These are phyloP conservation scores for Diarsia dahlii DNA, from an alignment of 2,888 invertebrate species.

Conservation along the genomic window DNA sequence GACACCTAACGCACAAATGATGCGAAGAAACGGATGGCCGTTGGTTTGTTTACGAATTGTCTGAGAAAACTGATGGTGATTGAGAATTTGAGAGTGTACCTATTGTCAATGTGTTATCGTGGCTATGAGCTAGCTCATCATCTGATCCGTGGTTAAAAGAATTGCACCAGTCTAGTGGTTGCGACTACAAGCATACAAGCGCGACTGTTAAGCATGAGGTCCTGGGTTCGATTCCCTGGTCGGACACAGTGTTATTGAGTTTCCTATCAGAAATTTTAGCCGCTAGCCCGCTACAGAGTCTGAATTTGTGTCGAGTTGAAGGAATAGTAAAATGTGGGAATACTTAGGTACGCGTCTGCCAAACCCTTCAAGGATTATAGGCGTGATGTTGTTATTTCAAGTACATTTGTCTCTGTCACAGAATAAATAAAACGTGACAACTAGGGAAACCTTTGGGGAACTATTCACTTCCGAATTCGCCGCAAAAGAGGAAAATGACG, in stretches of 20 bases:
- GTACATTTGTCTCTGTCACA: not conserved
- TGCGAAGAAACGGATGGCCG: conserved; percentile 26
- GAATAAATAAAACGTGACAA: not conserved
- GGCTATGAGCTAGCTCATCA: not conserved
- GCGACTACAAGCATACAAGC: no score
- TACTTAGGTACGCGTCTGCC: no score
- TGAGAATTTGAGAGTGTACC: not conserved
- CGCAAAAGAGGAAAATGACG: not conserved
- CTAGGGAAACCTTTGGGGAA: not conserved
- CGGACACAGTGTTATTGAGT: no score
- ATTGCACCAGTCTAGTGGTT: no score
- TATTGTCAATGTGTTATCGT: not conserved
- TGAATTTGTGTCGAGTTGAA: no score
- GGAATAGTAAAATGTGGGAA: no score
- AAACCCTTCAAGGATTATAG: no score
- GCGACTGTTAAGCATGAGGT: no score
- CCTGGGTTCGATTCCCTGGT: no score
- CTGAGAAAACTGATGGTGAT: conserved; percentile 1
- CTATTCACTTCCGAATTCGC: no score
- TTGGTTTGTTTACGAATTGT: conserved; percentile 20
- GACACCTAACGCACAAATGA: conserved; percentile 24
- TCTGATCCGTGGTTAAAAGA: not conserved
- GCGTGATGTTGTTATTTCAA: not conserved
- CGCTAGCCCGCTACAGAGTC: no score
- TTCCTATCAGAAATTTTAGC: no score